Percentiles rank a stretch among this genome's conserved stretches.
These are phyloP conservation scores for Melanerpes formicivorus DNA, from an alignment of 2,113 vertebrate genomes.

Conservation along the genomic window DNA sequence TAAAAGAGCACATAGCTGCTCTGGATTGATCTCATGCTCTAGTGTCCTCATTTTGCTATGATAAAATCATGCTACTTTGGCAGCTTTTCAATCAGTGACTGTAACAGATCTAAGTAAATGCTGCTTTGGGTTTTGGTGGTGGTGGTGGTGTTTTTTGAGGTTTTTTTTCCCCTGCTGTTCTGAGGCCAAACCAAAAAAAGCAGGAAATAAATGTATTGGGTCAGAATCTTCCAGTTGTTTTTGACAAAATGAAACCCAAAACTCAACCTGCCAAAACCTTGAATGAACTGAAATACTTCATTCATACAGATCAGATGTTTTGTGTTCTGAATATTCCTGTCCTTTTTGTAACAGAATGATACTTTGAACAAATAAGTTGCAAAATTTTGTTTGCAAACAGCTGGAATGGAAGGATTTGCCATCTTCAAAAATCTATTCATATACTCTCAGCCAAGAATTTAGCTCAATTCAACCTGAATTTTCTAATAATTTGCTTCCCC, in stretches of 20 bases:
- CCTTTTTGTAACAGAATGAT: neutral
- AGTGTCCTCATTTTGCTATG: neutral
- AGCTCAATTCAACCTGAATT: neutral
- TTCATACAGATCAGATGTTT: neutral
- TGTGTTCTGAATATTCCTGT: neutral
- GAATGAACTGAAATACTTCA: neutral
- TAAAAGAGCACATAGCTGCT: neutral
- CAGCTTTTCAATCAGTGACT: neutral
- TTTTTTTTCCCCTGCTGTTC: neutral
- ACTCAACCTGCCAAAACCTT: neutral
- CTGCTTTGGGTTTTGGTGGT: neutral
- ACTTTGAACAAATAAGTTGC: neutral
- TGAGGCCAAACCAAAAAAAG: neutral
- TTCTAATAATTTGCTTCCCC: neutral
- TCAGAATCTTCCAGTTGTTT: constrained; percentile 7
- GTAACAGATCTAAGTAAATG: neutral
- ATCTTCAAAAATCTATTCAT: neutral
- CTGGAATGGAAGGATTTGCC: neutral
- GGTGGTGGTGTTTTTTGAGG: no score
- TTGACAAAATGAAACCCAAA: constrained; percentile 7
- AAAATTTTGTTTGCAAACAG: neutral
- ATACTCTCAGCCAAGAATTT: neutral
- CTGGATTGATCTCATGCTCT: neutral
- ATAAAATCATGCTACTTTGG: neutral
- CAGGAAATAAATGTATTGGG: neutral